A percentile compares a stretch with the other conserved stretches of the same genome.
phyloP scores from a whole-genome alignment of 2,888 invertebrate genomes.

The Ormyrus thymus region DNA sequence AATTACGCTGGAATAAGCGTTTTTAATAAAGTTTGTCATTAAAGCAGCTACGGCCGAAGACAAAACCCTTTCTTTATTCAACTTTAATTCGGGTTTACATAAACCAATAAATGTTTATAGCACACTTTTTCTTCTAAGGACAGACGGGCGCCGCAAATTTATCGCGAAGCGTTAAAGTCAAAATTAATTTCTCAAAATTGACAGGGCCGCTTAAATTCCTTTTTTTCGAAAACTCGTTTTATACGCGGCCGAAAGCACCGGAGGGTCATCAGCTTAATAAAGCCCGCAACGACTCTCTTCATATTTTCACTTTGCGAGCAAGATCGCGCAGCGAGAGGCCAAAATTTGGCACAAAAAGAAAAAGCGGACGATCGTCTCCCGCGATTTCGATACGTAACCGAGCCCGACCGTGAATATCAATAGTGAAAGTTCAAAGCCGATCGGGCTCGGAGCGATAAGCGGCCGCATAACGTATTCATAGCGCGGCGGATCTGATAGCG shows the following conservation, averaged over 20 bases:
- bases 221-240: slow-evolving; percentile 17
- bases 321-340: not conserved
- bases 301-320: slow-evolving; percentile 17
- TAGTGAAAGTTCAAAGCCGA: slow-evolving; percentile 41
- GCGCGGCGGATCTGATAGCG: slow-evolving; percentile 60
- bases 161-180: not conserved
- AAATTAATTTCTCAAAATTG: no score
- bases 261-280: slow-evolving; percentile 4
- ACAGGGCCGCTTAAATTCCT: no score
- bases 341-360: not conserved
- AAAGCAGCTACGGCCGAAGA: no score
- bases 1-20: not conserved
- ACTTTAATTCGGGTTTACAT: no score
- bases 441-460: slow-evolving; percentile 32
- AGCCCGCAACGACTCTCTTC: not conserved
- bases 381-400: slow-evolving; percentile 2
- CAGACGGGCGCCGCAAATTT: not conserved
- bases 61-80: no score
- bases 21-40: no score
- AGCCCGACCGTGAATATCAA: slow-evolving; percentile 7
- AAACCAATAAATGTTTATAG: not conserved
- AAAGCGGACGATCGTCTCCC: not conserved
- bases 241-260: not conserved
- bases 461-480: slow-evolving; percentile 40
- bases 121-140: not conserved